Evolutionary conservation across 2,888 invertebrate species (phyloP).

Genomic region (Calephelis perditalis): DNA sequence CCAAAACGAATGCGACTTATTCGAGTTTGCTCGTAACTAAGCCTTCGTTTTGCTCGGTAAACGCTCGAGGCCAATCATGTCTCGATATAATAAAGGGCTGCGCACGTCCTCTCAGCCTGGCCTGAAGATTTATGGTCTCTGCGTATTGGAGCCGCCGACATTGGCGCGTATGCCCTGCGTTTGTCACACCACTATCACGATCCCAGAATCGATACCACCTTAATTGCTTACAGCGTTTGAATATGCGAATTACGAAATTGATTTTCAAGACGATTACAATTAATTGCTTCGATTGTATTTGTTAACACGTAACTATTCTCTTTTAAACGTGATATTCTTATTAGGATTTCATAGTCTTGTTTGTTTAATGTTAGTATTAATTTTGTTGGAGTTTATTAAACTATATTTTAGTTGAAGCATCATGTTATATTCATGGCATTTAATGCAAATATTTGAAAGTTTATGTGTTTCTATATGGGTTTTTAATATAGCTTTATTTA

Average conservation of each 20-base stretch:
- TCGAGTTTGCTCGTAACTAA: conserved; percentile 51
- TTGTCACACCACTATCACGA: conserved; percentile 66
- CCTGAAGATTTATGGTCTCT: conserved; percentile 60
- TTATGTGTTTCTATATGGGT: too few species aligned
- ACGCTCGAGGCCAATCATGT: conserved; percentile 73
- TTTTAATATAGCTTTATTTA: too few species aligned
- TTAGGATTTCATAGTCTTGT: background rate
- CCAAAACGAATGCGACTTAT: conserved; percentile 42
- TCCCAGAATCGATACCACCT: conserved; percentile 37
- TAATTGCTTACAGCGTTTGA: conserved; percentile 48
- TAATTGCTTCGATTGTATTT: conserved; percentile 6
- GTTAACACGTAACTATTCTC: conserved; percentile 1
- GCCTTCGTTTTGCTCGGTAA: conserved; percentile 62
- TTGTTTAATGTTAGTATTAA: background rate
- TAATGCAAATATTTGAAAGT: too few species aligned
- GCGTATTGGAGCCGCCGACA: conserved; percentile 44
- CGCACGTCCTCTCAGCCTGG: conserved; percentile 56
- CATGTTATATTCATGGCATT: too few species aligned
- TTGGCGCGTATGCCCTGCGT: conserved; percentile 52
- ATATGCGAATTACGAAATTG: conserved; percentile 31
- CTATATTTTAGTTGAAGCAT: too few species aligned
- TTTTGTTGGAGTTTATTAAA: too few species aligned
- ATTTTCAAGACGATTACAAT: conserved; percentile 1
- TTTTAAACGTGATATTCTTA: background rate
- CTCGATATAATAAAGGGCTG: conserved; percentile 72